Conservation (phyloP, 2,797 vertebrate genomes). For the Clarias laeviceps region DNA sequence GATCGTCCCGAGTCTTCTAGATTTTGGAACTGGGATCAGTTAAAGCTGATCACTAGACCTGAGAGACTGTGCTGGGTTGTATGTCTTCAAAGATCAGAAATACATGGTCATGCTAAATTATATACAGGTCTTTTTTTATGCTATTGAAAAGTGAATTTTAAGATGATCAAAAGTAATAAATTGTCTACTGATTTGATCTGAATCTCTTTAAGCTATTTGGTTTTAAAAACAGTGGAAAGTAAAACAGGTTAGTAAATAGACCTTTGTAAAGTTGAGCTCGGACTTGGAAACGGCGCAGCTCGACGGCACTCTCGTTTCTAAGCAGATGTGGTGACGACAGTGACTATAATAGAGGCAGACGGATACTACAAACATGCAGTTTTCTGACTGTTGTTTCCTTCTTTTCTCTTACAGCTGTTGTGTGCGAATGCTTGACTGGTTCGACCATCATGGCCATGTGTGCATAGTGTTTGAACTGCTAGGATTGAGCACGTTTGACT, state of each 20-base stretch:
- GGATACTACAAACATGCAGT: background rate
- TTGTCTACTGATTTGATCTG: background rate
- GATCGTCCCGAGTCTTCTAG: no score
- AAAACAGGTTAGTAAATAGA: background rate
- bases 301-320: background rate
- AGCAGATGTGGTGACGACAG: background rate
- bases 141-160: no score
- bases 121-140: no score
- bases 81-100: no score
- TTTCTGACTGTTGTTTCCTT: background rate
- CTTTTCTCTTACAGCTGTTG: constrained; percentile 76
- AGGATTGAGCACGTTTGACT: constrained; percentile 91
- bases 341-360: background rate
- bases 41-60: no score
- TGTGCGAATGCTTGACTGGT: constrained; percentile 93
- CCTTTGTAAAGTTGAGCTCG: no score
- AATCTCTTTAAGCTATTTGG: no score
- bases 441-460: constrained; percentile 87
- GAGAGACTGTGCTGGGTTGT: no score
- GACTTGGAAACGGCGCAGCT: background rate
- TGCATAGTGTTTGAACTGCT: constrained; percentile 94
- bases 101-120: no score
- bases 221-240: background rate
- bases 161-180: background rate
- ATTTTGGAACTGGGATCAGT: no score